These are phyloP conservation scores for Thermophis baileyi DNA, from an alignment of 2,113 vertebrate genomes.

Conservation along the genomic window DNA sequence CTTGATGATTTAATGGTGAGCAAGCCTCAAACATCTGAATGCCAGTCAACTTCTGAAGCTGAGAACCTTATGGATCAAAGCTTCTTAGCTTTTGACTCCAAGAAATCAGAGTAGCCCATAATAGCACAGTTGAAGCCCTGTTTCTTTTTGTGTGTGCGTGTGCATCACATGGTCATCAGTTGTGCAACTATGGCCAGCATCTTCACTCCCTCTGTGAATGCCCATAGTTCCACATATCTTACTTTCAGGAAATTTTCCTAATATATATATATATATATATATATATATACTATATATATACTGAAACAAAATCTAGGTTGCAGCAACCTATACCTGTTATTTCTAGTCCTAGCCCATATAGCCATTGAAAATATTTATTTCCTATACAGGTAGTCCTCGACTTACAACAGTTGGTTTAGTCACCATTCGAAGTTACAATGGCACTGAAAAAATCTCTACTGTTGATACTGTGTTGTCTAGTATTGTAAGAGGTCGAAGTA, in stretches of 20 bases:
- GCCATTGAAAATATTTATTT: background rate
- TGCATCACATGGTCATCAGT: background rate
- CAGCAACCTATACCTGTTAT: background rate
- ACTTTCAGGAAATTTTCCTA: background rate
- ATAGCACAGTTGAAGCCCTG: background rate
- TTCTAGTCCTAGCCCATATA: background rate
- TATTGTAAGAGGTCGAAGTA: too few relatives aligned
- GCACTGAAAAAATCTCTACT: too few relatives aligned
- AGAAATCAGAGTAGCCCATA: background rate
- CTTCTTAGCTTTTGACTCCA: background rate
- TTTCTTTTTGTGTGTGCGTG: background rate
- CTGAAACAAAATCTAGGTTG: background rate
- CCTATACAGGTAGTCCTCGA: background rate
- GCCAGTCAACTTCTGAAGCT: background rate
- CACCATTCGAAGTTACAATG: too few relatives aligned
- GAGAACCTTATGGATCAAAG: background rate
- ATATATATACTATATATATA: too few relatives aligned
- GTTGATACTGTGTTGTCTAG: too few relatives aligned
- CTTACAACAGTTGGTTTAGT: too few relatives aligned
- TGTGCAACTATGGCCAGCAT: background rate
- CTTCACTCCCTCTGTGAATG: background rate
- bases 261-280: too few relatives aligned
- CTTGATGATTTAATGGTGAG: background rate
- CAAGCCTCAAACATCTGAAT: background rate
- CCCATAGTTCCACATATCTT: background rate